phyloP scores from a whole-genome alignment of 2,888 invertebrate genomes.

The Thymelicus acteon region DNA sequence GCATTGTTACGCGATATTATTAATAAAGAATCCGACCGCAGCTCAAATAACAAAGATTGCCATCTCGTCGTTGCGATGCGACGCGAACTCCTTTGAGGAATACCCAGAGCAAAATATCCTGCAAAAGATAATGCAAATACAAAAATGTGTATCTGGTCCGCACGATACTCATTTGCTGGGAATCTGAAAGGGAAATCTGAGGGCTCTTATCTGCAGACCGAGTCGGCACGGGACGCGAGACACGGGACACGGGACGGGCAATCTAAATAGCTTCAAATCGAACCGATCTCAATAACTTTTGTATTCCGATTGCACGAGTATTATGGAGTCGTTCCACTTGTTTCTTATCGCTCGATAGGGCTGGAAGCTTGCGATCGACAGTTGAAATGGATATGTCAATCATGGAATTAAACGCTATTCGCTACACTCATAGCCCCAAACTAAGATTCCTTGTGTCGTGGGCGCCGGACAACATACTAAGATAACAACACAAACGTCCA shows the following conservation, averaged over 20 bases:
- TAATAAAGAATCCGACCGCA: background rate
- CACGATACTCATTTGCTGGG: constrained; percentile 13
- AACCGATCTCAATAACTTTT: background rate
- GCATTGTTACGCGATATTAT: background rate
- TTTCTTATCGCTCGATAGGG: background rate
- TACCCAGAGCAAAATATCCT: background rate
- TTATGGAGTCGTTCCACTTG: background rate
- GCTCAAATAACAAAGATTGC: background rate
- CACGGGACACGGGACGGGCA: background rate
- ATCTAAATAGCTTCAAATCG: background rate
- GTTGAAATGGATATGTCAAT: too few relatives aligned
- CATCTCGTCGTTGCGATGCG: constrained; percentile 1
- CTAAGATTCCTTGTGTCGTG: too few relatives aligned
- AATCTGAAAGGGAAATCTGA: constrained; percentile 20
- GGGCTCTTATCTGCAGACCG: constrained; percentile 25
- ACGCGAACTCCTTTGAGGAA: background rate
- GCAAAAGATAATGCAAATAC: constrained; percentile 13
- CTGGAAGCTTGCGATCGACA: background rate
- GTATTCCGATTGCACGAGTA: background rate
- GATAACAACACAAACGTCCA: too few relatives aligned
- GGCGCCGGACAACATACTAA: too few relatives aligned
- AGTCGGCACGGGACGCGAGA: background rate
- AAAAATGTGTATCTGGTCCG: constrained; percentile 4
- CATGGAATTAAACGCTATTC: too few relatives aligned
- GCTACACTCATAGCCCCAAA: too few relatives aligned